Conservation (phyloP, 2,888 invertebrate genomes). For the Gandaritis pyraliata region DNA sequence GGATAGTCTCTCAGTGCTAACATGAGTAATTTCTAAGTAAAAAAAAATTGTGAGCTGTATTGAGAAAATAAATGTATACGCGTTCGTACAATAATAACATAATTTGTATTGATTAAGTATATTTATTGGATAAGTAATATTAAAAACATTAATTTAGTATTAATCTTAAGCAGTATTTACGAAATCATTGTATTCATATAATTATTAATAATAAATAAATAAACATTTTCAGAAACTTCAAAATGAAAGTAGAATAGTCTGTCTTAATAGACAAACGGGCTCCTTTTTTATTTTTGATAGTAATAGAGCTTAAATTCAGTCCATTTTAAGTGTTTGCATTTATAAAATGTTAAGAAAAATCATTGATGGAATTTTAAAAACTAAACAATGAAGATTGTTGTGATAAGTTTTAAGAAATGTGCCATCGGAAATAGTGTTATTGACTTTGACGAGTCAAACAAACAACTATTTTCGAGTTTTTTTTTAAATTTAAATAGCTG, state of each 20-base stretch:
- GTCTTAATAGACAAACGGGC: constrained; percentile 26
- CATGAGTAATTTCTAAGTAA: constrained; percentile 36
- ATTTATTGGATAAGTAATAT: constrained; percentile 74
- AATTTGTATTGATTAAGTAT: constrained; percentile 68
- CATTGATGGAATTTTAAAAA: constrained; percentile 19
- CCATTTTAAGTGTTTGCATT: constrained; percentile 41
- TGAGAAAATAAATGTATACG: constrained; percentile 80
- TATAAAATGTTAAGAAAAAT: constrained; percentile 35
- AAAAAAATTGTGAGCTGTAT: constrained; percentile 70
- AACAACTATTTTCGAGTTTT: constrained; percentile 3
- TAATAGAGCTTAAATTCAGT: constrained; percentile 42
- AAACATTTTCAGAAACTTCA: constrained; percentile 53
- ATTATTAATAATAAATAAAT: constrained; percentile 39
- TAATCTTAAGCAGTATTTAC: constrained; percentile 56
- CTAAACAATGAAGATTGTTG: constrained; percentile 24
- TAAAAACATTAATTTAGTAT: constrained; percentile 64
- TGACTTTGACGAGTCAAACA: neutral
- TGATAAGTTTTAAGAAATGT: constrained; percentile 31
- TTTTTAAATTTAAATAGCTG: constrained; percentile 14
- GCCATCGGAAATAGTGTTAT: constrained; percentile 26
- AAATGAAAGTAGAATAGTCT: constrained; percentile 42
- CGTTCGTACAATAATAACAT: constrained; percentile 81
- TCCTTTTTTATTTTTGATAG: constrained; percentile 29
- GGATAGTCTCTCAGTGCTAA: constrained; percentile 41
- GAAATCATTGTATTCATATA: constrained; percentile 44